Base-by-base conservation (phyloP, 1,140 invertebrate species). In the Branchinecta lynchi region DNA sequence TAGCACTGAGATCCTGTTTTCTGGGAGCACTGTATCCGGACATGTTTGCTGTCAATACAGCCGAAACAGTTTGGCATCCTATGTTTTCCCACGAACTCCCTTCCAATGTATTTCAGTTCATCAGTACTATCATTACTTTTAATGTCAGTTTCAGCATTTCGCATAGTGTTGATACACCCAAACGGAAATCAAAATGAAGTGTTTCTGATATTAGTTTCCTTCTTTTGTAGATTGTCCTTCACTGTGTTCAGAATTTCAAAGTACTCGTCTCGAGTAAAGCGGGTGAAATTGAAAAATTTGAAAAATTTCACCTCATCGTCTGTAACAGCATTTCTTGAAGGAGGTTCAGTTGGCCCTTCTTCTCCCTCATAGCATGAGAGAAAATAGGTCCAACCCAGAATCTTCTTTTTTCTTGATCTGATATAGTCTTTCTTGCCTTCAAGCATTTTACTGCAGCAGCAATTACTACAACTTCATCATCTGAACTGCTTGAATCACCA, bases 31-130 rank as follows among this genome's bases (percentile, higher is more conserved):
- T 74, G 66, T 69, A 78, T 74, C 5, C 71, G 21, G 17, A 77
- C 44, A 66, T 77, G 76, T 45, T 76, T 77, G 10, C 75, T 72
- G 67, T 75, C 73, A 5, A 83, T 73, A 7, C 78, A 76, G 32
- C 77, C 79, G 44, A 80, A 70, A 73, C 78, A 80, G 67, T 78
- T 75, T n/a, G 80, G 80, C 74, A 82, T 81, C 74, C 80, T 77
- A 77, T 79, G 81, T 70, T 51, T 72, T 66, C 75, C 69, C 71
- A 76, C 75, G 76, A 79, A 80, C 69, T 75, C 68, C 65, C 72
- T 44, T 32, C 70, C 74, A 67, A 72, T 72, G 8, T 71, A 66
- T 46, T 68, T 70, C 73, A 72, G 75, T 68, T 70, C 69, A 67
- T 75, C 67, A 32, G 67, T 32, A 7, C 17, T 71, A n/a, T n/a